Base-by-base conservation (phyloP, 2,797 vertebrate genomes). In the Oceanodroma leucorhoa region DNA sequence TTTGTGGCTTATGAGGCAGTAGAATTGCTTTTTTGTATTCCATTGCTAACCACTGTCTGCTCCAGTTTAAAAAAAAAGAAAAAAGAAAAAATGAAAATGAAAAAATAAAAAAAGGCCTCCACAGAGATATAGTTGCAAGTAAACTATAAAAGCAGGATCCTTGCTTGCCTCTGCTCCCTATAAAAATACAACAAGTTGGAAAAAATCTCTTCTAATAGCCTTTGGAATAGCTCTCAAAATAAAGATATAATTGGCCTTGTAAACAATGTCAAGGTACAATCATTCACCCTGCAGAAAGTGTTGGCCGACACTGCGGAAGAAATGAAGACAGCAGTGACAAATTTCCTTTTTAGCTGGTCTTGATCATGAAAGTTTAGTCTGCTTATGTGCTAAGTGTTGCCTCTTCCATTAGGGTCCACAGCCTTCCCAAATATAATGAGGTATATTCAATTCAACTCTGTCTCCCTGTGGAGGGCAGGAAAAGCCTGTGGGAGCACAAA, bases 1-100 rank as follows among this genome's bases (percentile, higher is more conserved):
- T 97, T 94, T 94, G 95, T 92, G 93, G 95, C 94, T 97, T 96
- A 92, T 75, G 83, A 97, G 91, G 85, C 91, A 91, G 79, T 77
- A 90, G 97, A 92, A 94, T 94, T 91, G 91, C 84, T 95, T 97
- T 97, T 94, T 90, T 78, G 79, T 92, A 96, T 96, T 88, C 91
- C 70, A 82, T 81, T 96, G 92, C 89, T 95, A 95, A 97, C 96
- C 95, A 93, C 92, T 92, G 89, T 95, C 95, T 96, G 67, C 73
- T 75, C 41, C 58, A 73, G 69, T 64, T 73, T 0, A 34, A 72
- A 89, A 93, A 91, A 72, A 83, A 79, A 50, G 19, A 62, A 32
- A 38, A 21, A 43, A 41, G 14, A 3, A 5, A 10, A 22, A 16
- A 27, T 36, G 36, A 36, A 36, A 41, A 41, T 9, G 3, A 5